A percentile compares a stretch with the other conserved stretches of the same genome.
These are phyloP conservation scores for Synergus umbraculus DNA, from an alignment of 2,888 invertebrate genomes.

Conservation along the genomic window DNA sequence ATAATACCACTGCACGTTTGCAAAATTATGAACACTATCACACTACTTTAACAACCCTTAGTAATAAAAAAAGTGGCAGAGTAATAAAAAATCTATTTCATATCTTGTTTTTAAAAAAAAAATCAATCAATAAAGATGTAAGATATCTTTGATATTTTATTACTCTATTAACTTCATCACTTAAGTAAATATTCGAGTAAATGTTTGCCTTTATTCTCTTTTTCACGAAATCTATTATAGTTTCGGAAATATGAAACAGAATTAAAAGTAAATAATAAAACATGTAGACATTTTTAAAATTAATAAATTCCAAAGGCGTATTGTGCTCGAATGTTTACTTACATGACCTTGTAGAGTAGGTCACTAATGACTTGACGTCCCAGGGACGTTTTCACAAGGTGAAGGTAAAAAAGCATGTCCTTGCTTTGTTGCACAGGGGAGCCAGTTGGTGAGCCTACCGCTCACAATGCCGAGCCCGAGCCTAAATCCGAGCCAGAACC, in stretches of 20 bases:
- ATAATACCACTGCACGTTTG: slow-evolving; percentile 21
- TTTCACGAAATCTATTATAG: neutral
- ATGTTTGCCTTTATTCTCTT: neutral
- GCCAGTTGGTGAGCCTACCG: slow-evolving; percentile 69
- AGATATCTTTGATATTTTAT: neutral
- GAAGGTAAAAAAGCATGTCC: slow-evolving; percentile 71
- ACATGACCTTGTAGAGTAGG: slow-evolving; percentile 43
- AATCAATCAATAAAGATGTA: neutral
- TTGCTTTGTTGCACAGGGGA: slow-evolving; percentile 77
- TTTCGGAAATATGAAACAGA: neutral
- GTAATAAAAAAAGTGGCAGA: neutral
- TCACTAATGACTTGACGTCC: slow-evolving; percentile 40
- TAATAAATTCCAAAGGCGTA: neutral
- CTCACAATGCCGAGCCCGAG: slow-evolving; percentile 67
- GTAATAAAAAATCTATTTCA: neutral
- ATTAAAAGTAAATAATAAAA: no score
- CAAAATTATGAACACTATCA: slow-evolving; percentile 16
- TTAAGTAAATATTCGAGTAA: neutral
- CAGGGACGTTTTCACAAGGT: slow-evolving; percentile 64
- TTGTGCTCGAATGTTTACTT: neutral
- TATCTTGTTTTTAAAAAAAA: neutral
- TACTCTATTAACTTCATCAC: neutral
- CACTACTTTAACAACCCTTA: slow-evolving; percentile 19
- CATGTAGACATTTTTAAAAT: neutral
- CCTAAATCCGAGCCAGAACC: slow-evolving; percentile 72